Percentiles rank a stretch among this genome's conserved stretches.
These are phyloP conservation scores for Empidonax traillii DNA, from an alignment of 2,113 vertebrate genomes.

Conservation along the genomic window DNA sequence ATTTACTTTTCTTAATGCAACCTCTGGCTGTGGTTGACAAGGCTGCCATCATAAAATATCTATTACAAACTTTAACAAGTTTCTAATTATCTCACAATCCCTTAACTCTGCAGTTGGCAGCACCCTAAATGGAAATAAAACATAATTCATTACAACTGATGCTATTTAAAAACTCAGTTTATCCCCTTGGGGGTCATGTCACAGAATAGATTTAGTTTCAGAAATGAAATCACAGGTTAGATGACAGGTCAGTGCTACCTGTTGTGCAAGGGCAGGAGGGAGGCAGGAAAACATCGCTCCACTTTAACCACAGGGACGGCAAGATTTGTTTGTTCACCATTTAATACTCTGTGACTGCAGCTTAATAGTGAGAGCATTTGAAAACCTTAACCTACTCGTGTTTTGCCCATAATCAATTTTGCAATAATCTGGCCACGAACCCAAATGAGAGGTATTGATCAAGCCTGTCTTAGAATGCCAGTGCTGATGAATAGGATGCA, in stretches of 20 bases:
- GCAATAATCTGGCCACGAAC: conserved; percentile 17
- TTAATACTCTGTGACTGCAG: background rate
- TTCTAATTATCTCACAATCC: background rate
- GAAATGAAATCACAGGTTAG: background rate
- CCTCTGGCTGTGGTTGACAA: background rate
- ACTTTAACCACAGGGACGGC: background rate
- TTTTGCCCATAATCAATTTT: conserved; percentile 14
- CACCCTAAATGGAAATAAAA: background rate
- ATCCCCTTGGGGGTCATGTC: background rate
- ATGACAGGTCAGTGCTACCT: background rate
- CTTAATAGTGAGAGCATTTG: background rate
- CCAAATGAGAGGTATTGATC: conserved; percentile 16
- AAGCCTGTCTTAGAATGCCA: background rate
- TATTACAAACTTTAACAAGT: background rate
- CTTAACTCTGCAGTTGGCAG: background rate
- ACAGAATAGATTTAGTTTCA: background rate
- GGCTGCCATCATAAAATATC: background rate
- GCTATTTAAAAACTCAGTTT: background rate
- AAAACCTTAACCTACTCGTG: background rate
- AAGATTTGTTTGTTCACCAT: background rate
- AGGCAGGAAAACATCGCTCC: background rate
- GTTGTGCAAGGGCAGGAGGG: background rate
- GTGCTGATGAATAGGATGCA: conserved; percentile 15
- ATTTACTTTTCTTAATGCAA: background rate
- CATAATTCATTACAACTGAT: background rate